phyloP scores from a whole-genome alignment of 64 coral and sea anemone genomes.

The Pocillopora damicornis region DNA sequence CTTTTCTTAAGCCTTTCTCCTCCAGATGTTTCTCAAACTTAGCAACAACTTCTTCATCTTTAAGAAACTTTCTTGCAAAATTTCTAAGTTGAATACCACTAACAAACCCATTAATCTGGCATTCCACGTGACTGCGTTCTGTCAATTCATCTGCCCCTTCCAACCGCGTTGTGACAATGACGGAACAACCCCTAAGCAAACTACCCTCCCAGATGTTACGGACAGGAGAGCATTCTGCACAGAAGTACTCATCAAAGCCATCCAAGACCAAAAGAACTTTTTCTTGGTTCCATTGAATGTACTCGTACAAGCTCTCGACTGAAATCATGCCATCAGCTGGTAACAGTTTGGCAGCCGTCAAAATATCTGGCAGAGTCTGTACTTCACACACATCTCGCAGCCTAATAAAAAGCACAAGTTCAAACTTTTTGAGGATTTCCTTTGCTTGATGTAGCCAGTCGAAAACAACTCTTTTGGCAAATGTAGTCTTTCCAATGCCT shows the following conservation, averaged over 20 bases:
- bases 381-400: neutral
- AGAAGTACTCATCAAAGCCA: slow-evolving; percentile 41
- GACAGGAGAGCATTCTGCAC: neutral
- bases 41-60: neutral
- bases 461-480: neutral
- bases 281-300: slow-evolving; percentile 8
- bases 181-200: neutral
- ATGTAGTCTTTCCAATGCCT: neutral
- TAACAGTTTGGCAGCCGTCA: neutral
- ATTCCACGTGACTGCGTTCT: slow-evolving; percentile 1
- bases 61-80: slow-evolving; percentile 34
- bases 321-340: neutral
- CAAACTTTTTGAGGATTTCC: neutral
- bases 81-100: neutral
- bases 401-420: neutral
- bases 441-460: neutral
- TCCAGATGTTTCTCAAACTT: slow-evolving; percentile 13
- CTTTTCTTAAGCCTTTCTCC: neutral
- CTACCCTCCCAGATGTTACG: neutral
- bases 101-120: slow-evolving; percentile 28
- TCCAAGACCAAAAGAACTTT: slow-evolving; percentile 39
- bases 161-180: slow-evolving; percentile 25
- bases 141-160: neutral
- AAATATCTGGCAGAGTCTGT: neutral
- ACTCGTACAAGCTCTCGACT: neutral